Conservation (phyloP, 53 echinoderm and acorn worm species). For the Actinopyga echinites region DNA sequence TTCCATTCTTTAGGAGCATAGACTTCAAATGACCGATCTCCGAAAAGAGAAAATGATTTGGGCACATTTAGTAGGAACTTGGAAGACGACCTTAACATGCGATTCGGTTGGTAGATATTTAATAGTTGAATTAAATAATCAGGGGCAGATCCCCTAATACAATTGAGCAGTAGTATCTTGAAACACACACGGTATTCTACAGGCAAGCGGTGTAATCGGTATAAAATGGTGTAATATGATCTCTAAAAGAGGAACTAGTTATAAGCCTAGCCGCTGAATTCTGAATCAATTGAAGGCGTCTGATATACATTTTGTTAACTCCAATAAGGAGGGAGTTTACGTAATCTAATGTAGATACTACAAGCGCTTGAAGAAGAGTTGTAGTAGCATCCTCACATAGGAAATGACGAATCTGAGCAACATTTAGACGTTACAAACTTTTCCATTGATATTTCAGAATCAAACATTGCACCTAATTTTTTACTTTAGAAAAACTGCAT, state of each 20-base stretch:
- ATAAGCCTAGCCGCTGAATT: background rate
- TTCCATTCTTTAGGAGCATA: no score
- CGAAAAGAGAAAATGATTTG: no score
- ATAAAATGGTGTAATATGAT: background rate
- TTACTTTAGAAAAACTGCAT: no score
- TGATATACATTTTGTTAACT: background rate
- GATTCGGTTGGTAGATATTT: no score
- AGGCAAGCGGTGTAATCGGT: background rate
- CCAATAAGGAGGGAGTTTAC: background rate
- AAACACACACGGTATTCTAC: background rate
- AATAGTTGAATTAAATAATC: no score
- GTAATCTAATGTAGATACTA: background rate
- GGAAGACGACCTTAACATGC: no score
- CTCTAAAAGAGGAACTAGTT: background rate
- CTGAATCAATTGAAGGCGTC: background rate
- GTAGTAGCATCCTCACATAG: background rate
- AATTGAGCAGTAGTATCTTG: background rate
- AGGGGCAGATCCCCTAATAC: background rate
- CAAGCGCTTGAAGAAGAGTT: conserved; percentile 5
- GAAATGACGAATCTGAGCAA: conserved; percentile 9
- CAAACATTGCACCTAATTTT: no score
- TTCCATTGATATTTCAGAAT: no score
- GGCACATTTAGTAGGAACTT: no score
- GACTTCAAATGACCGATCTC: no score
- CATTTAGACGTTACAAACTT: no score